phyloP scores from a whole-genome alignment of 2,888 invertebrate species.

The Cephus spinipes region DNA sequence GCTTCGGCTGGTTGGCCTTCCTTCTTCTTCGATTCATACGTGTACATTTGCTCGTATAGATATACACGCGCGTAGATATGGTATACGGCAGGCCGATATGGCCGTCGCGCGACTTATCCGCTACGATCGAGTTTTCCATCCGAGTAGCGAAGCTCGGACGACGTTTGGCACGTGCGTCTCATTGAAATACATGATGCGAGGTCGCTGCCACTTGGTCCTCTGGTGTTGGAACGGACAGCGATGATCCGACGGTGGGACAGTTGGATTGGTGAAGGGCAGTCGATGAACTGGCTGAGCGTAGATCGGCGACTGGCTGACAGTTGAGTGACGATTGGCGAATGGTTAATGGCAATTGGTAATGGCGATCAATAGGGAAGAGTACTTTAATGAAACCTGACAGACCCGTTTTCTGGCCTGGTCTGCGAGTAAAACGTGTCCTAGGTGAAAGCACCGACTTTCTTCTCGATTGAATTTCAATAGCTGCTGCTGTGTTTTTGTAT shows the following conservation, averaged over 20 bases:
- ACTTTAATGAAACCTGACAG: not conserved
- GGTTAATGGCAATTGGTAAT: not conserved
- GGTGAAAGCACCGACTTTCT: slow-evolving; percentile 19
- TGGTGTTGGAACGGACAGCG: not conserved
- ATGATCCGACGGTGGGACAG: not conserved
- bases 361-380: not conserved
- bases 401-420: not conserved
- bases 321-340: not conserved
- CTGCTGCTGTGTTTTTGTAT: not conserved
- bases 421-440: not conserved
- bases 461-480: not conserved
- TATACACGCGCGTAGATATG: not conserved
- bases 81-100: not conserved
- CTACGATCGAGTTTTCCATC: not conserved
- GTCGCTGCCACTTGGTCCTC: not conserved
- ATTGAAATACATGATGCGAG: not conserved
- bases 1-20: not conserved
- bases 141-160: not conserved
- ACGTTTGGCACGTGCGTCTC: not conserved
- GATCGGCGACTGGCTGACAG: not conserved
- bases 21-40: not conserved
- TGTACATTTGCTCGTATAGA: not conserved
- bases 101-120: not conserved
- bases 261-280: not conserved
- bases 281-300: not conserved